A percentile compares a stretch with the other conserved stretches of the same genome.
Evolutionary conservation across 2,113 vertebrate genomes (phyloP).

Genomic region (Patagioenas fasciata): DNA sequence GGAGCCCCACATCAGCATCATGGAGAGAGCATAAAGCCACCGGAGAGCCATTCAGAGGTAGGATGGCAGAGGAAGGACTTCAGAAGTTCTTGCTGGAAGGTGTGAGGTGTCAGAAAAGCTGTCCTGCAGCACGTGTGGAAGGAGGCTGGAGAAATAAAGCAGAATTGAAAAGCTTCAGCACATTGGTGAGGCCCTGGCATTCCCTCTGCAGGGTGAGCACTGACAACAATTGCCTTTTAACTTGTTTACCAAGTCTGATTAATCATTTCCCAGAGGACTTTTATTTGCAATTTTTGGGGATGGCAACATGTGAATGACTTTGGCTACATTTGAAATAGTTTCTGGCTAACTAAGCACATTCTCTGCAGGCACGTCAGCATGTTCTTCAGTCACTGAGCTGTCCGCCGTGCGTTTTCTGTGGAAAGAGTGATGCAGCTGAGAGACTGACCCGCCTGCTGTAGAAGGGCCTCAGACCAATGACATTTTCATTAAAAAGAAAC

Average conservation of each 20-base stretch:
- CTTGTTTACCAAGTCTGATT: background rate
- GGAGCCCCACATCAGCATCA: background rate
- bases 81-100: fast-evolving
- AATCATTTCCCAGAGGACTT: constrained; percentile 24
- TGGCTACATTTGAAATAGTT: background rate
- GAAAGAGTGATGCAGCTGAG: background rate
- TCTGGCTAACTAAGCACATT: background rate
- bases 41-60: background rate
- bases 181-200: fast-evolving
- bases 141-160: background rate
- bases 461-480: background rate
- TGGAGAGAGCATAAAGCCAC: background rate
- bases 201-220: background rate
- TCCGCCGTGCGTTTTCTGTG: background rate
- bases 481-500: background rate
- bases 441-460: background rate
- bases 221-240: fast-evolving
- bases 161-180: background rate
- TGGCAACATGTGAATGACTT: background rate
- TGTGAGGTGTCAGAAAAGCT: fast-evolving
- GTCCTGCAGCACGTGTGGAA: fast-evolving
- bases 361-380: background rate
- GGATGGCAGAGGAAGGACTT: background rate
- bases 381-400: background rate
- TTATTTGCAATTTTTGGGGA: background rate